These are phyloP conservation scores for Cheilosia urbana DNA, from an alignment of 2,888 invertebrate species.

Conservation along the genomic window DNA sequence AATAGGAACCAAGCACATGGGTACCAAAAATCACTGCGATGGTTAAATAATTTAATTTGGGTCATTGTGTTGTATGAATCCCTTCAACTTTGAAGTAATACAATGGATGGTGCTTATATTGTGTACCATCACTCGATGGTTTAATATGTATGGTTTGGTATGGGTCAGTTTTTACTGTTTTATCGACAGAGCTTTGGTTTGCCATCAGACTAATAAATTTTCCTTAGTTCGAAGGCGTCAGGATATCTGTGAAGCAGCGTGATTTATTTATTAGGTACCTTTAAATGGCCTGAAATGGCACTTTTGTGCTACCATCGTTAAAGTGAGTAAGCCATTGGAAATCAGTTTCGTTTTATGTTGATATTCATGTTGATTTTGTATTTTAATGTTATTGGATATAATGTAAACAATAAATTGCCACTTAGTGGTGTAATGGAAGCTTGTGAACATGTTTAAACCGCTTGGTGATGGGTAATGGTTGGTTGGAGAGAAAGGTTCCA, in stretches of 20 bases:
- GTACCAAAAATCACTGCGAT: slow-evolving; percentile 9
- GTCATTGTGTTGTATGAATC: neutral
- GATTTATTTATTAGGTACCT: slow-evolving; percentile 14
- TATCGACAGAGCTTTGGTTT: neutral
- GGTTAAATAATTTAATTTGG: slow-evolving; percentile 22
- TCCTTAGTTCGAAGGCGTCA: slow-evolving; percentile 16
- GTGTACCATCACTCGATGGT: neutral
- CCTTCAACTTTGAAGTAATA: neutral
- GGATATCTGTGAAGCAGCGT: slow-evolving; percentile 7
- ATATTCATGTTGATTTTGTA: neutral
- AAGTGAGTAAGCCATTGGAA: neutral
- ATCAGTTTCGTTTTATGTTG: neutral
- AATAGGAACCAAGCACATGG: slow-evolving; percentile 14
- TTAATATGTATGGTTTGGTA: neutral
- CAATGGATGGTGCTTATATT: neutral
- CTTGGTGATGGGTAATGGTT: too few relatives aligned
- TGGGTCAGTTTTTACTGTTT: neutral
- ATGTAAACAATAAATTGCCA: too few relatives aligned
- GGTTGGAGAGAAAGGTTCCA: too few relatives aligned
- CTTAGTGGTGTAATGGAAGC: too few relatives aligned
- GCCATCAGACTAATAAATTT: slow-evolving; percentile 26
- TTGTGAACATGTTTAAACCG: too few relatives aligned
- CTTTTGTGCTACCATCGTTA: neutral
- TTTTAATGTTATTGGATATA: neutral
- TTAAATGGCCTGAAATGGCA: slow-evolving; percentile 12